Evolutionary conservation across 2,888 invertebrate genomes (phyloP).

Genomic region (Drymonia ruficornis): DNA sequence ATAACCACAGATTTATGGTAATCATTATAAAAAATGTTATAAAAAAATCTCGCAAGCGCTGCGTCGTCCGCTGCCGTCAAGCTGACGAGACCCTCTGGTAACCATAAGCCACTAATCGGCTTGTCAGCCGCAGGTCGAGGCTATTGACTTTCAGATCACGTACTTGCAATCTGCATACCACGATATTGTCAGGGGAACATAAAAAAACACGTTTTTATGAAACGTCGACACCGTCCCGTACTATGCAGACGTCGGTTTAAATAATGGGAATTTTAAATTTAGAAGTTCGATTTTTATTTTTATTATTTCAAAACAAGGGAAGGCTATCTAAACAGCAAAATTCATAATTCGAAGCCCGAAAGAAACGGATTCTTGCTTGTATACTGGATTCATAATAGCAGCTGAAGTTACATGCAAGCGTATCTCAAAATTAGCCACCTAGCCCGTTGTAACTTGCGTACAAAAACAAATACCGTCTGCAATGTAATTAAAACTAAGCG

Average conservation of each 20-base stretch:
- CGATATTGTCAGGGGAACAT: slow-evolving; percentile 54
- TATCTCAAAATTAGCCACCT: too few relatives aligned
- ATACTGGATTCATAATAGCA: too few relatives aligned
- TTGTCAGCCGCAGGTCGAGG: slow-evolving; percentile 67
- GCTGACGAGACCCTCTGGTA: slow-evolving; percentile 42
- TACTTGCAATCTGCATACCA: slow-evolving; percentile 77
- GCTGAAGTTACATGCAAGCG: too few relatives aligned
- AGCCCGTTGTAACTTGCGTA: too few relatives aligned
- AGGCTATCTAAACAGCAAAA: too few relatives aligned
- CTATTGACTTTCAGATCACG: slow-evolving; percentile 76
- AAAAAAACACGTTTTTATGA: slow-evolving; percentile 58
- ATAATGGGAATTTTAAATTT: neutral
- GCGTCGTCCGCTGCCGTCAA: slow-evolving; percentile 29
- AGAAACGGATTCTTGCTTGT: too few relatives aligned
- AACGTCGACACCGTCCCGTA: slow-evolving; percentile 21
- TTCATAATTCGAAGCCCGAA: too few relatives aligned
- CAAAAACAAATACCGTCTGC: neutral
- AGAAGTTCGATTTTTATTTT: neutral
- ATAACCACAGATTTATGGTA: slow-evolving; percentile 1
- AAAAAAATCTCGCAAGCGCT: slow-evolving; percentile 1
- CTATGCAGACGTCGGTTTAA: neutral
- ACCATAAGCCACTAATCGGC: slow-evolving; percentile 69
- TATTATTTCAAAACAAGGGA: neutral
- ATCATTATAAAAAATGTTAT: neutral
- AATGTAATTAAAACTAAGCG: slow-evolving; percentile 8